phyloP scores from a whole-genome alignment of 2,888 invertebrate species.

The Linyphia triangularis region DNA sequence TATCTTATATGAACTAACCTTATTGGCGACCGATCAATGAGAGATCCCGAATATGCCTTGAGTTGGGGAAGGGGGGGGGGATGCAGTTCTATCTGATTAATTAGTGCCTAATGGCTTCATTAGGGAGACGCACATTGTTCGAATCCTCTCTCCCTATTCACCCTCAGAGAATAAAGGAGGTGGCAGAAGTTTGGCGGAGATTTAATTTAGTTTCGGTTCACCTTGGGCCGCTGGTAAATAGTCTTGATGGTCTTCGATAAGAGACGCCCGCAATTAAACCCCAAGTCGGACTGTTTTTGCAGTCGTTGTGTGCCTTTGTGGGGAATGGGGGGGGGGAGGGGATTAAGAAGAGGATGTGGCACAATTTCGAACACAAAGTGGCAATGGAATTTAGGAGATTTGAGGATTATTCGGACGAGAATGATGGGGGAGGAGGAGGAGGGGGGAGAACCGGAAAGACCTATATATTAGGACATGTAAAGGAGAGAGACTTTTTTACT shows the following conservation, averaged over 20 bases:
- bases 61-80: neutral
- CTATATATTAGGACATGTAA: no score
- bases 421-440: no score
- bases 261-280: neutral
- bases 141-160: neutral
- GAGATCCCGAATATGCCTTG: conserved; percentile 36
- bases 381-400: neutral
- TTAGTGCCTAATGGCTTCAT: conserved; percentile 49
- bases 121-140: conserved; percentile 11
- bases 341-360: neutral
- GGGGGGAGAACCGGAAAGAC: no score
- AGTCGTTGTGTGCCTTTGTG: no score
- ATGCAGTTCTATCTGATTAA: conserved; percentile 35
- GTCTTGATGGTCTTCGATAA: neutral
- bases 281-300: neutral
- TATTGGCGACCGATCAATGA: conserved; percentile 12
- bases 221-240: neutral
- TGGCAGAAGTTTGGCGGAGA: neutral
- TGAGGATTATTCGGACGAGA: no score
- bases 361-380: neutral
- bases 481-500: no score
- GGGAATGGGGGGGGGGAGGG: neutral
- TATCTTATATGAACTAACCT: no score
- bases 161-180: neutral
- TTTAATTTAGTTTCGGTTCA: conserved; percentile 25